phyloP scores from a whole-genome alignment of 2,797 vertebrate genomes.

The Astyanax mexicanus region DNA sequence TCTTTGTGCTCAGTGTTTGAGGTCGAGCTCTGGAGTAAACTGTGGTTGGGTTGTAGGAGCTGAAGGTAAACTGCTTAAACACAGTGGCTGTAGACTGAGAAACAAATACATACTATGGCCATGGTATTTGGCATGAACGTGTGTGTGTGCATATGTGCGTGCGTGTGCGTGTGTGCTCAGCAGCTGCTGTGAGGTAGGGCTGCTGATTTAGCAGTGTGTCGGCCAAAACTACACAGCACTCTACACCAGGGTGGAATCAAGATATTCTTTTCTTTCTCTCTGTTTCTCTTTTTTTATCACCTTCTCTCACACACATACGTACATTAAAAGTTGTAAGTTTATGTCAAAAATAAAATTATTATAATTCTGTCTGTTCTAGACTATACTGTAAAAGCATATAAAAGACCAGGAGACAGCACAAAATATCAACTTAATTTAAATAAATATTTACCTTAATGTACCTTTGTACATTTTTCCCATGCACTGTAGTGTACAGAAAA shows the following conservation, averaged over 20 bases:
- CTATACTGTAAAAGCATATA: too few species aligned
- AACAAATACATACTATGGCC: neutral
- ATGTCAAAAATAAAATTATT: neutral
- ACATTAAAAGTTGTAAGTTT: neutral
- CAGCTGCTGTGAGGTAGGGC: conserved; percentile 28
- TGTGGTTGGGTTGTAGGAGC: too few species aligned
- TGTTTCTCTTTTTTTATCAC: neutral
- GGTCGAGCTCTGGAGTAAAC: neutral
- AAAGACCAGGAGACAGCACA: too few species aligned
- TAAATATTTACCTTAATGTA: too few species aligned
- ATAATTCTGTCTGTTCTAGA: too few species aligned
- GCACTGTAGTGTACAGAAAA: too few species aligned
- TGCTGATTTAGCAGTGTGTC: conserved; percentile 45
- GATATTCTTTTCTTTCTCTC: neutral
- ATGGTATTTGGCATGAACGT: conserved; percentile 18
- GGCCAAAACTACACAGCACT: conserved; percentile 42
- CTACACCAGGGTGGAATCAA: conserved; percentile 8
- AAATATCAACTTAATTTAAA: too few species aligned
- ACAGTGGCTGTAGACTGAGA: neutral
- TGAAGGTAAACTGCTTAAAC: neutral
- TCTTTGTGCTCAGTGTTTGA: neutral
- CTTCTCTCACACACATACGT: neutral
- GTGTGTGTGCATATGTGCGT: conserved; percentile 6
- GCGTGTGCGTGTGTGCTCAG: neutral
- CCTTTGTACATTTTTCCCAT: too few species aligned